phyloP scores from a whole-genome alignment of 2,888 invertebrate genomes.

The Cryptophagus acutangulus region DNA sequence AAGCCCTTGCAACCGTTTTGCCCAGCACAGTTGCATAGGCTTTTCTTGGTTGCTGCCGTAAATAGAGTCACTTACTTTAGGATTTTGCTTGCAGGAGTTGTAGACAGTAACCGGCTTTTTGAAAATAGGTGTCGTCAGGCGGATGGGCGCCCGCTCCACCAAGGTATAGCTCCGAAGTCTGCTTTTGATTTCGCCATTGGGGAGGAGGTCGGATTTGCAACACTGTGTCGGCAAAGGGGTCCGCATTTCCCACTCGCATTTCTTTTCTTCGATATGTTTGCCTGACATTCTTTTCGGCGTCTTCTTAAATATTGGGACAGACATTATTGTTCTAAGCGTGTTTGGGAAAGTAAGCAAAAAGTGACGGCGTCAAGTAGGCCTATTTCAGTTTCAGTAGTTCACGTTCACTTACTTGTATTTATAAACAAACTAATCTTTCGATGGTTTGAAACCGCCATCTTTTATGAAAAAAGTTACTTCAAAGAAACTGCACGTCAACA shows the following conservation, averaged over 20 bases:
- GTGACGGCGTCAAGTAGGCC: no score
- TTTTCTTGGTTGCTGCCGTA: conserved; percentile 91
- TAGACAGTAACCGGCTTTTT: conserved; percentile 97
- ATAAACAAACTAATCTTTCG: no score
- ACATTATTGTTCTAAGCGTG: no score
- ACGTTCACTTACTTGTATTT: no score
- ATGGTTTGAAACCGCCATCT: no score
- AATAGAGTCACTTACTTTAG: conserved; percentile 76
- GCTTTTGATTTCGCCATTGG: no score
- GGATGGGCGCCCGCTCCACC: conserved; percentile 87
- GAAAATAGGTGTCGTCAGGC: conserved; percentile 97
- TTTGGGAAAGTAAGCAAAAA: no score
- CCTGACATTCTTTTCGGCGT: no score
- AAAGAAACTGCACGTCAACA: no score
- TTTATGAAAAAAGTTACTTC: no score
- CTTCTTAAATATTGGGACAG: no score
- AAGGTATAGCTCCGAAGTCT: conserved; percentile 83
- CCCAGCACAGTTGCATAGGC: conserved; percentile 85
- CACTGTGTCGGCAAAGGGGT: conserved; percentile 83
- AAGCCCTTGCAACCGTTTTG: conserved; percentile 72
- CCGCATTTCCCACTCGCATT: conserved; percentile 72
- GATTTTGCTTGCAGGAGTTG: conserved; percentile 85
- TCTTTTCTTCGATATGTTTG: conserved; percentile 70
- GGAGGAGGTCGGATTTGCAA: conserved; percentile 97
- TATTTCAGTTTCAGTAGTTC: no score